A percentile compares a stretch with the other conserved stretches of the same genome.
Conservation (phyloP, 2,888 invertebrate species). For the Heliconius sara region DNA sequence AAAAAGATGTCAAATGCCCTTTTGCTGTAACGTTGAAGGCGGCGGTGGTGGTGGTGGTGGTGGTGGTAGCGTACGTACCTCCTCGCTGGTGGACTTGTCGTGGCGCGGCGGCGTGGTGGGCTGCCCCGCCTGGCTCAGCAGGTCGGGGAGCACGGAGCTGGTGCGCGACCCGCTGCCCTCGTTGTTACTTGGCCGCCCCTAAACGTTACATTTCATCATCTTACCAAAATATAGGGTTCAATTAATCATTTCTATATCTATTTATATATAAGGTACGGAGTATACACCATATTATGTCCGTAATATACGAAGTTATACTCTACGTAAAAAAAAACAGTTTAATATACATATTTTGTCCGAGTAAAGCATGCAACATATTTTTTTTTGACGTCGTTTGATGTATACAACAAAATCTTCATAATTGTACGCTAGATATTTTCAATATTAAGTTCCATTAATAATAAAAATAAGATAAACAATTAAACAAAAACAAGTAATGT, state of each 20-base stretch:
- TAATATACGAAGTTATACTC: background rate
- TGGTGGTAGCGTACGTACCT: conserved; percentile 85
- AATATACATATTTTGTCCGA: background rate
- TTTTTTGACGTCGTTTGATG: background rate
- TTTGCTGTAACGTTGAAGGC: conserved; percentile 18
- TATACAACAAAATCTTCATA: background rate
- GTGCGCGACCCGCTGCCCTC: conserved; percentile 90
- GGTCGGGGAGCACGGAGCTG: conserved; percentile 96
- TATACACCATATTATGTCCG: background rate
- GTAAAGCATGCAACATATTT: background rate
- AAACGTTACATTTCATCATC: conserved; percentile 40
- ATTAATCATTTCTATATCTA: background rate
- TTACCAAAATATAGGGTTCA: background rate
- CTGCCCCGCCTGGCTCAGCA: conserved; percentile 94
- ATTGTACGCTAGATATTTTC: background rate
- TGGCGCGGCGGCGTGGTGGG: conserved; percentile 94
- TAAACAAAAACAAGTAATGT: too few relatives aligned
- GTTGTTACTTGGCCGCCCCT: conserved; percentile 75
- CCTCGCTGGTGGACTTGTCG: conserved; percentile 97
- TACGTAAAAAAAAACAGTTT: too few relatives aligned
- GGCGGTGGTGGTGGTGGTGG: background rate
- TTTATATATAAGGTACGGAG: background rate
- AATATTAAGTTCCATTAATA: background rate
- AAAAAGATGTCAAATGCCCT: conserved; percentile 14
- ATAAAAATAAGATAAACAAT: background rate